Base-by-base conservation (phyloP, 2,113 vertebrate genomes). In the Stigmatopora argus region DNA sequence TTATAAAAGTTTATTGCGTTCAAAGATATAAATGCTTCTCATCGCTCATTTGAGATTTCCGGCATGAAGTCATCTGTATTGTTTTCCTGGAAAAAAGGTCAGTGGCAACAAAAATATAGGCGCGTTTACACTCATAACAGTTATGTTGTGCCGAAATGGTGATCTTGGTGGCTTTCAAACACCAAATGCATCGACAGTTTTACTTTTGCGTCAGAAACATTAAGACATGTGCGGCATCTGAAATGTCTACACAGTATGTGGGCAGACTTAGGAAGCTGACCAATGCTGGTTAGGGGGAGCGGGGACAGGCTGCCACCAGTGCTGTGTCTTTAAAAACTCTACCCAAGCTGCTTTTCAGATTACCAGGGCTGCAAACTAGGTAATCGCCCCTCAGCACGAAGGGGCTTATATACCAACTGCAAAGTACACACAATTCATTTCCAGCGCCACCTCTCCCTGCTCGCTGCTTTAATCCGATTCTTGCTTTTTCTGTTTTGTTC, bases 321-420 rank as follows among this genome's bases (percentile, higher is more conserved):
- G 78, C 79, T 88, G 80, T 38, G 77, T 85, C 83, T 88, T 89
- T 82, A 81, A 82, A 89, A 86, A 78, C 80, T 79, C 86, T 47
- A 59, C 64, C 71, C 84, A 89, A 90, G 88, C 86, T 82, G 88
- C 90, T 91, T 90, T 89, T 85, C 79, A 86, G 89, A 89, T 92
- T 88, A 90, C 70, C 79, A 65, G 75, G 62, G 14, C 83, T 77
- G 77, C 86, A 86, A 88, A 88, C 78, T 74, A 83, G 86, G 80
- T 88, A 88, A 87, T 86, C 81, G 76, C 81, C 80, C 78, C 78
- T 83, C 77, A 83, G 85, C 87, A 88, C 81, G 84, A 79, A 88
- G 75, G 84, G 84, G 85, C 85, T 90, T 89, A 89, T 76, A 75
- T 58, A 76, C 67, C 84, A 78, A 77, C 73, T 70, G 73, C 79